phyloP scores from a whole-genome alignment of 2,797 vertebrate species.

The Pseudotriccus pelzelni region DNA sequence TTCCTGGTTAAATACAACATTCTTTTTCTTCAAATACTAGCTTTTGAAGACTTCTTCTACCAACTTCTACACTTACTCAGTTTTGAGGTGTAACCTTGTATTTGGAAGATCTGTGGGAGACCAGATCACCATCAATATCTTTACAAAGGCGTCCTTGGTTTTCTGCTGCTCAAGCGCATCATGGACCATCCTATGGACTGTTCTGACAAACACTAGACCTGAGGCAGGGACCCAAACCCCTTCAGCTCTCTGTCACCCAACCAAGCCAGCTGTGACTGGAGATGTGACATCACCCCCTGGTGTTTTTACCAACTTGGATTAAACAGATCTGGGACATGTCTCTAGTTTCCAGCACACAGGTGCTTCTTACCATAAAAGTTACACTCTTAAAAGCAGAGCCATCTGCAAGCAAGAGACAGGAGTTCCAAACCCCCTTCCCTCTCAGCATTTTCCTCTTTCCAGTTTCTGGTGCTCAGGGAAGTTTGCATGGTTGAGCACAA shows the following conservation, averaged over 20 bases:
- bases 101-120: background rate
- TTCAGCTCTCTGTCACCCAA: background rate
- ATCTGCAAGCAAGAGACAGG: background rate
- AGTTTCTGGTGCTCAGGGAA: background rate
- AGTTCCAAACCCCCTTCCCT: background rate
- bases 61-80: background rate
- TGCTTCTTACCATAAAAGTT: background rate
- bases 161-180: background rate
- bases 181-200: background rate
- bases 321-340: background rate
- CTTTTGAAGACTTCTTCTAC: background rate
- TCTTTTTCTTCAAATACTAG: background rate
- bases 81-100: background rate
- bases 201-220: background rate
- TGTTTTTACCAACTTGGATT: background rate
- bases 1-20: background rate
- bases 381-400: background rate
- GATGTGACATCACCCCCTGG: background rate
- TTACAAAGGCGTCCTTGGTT: background rate
- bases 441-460: rapidly evolving
- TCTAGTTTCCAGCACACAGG: background rate
- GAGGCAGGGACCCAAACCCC: background rate
- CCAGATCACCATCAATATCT: background rate
- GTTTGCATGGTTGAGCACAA: background rate
- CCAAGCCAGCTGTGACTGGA: background rate